phyloP scores from a whole-genome alignment of 2,888 invertebrate genomes.

The Lepidochrysops patricia region DNA sequence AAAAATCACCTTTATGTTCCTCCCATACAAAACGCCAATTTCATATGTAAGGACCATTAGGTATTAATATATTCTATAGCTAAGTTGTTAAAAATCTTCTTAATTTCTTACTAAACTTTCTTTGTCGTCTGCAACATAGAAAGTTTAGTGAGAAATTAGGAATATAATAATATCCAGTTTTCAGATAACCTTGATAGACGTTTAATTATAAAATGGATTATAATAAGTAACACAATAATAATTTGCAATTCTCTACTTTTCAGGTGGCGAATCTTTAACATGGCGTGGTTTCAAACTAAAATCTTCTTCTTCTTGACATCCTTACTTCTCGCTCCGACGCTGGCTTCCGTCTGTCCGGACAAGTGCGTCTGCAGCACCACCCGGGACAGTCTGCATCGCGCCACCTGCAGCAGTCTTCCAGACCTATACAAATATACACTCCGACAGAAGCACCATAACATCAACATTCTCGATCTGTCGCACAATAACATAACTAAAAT shows the following conservation, averaged over 20 bases:
- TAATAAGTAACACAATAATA: constrained; percentile 11
- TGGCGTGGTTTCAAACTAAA: constrained; percentile 45
- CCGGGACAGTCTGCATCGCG: constrained; percentile 80
- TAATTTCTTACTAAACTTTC: too few species aligned
- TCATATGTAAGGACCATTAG: too few species aligned
- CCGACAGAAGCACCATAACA: constrained; percentile 66
- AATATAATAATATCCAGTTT: too few species aligned
- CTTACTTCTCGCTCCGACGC: constrained; percentile 40
- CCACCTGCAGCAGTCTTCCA: constrained; percentile 79
- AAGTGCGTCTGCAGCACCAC: constrained; percentile 74
- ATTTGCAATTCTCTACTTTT: constrained; percentile 35
- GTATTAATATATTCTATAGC: too few species aligned
- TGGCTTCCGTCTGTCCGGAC: constrained; percentile 65
- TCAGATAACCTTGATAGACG: too few species aligned
- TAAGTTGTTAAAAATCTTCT: too few species aligned
- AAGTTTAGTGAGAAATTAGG: too few species aligned
- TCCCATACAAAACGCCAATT: too few species aligned
- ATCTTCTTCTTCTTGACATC: constrained; percentile 45
- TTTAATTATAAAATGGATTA: too few species aligned
- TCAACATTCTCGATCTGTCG: constrained; percentile 77
- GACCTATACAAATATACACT: constrained; percentile 81
- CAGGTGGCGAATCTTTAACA: constrained; percentile 52
- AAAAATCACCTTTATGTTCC: too few species aligned
- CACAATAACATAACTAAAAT: constrained; percentile 75
- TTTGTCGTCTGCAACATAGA: too few species aligned